Percentiles rank a stretch among this genome's conserved stretches.
Evolutionary conservation across 2,113 vertebrate species (phyloP).

Genomic region (Prunella fulvescens): DNA sequence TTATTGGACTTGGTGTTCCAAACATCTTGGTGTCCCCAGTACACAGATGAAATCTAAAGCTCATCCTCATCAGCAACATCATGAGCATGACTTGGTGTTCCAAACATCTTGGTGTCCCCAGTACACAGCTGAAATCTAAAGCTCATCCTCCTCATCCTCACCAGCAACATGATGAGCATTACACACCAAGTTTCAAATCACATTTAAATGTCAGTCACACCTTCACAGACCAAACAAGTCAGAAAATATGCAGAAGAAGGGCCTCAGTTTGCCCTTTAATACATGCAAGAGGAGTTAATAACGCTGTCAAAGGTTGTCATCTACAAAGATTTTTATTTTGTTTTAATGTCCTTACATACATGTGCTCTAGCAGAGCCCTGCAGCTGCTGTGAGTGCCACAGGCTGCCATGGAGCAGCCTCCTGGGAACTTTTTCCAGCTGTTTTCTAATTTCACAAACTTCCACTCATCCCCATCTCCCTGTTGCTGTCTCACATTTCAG

Average conservation of each 20-base stretch:
- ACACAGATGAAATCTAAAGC: not conserved
- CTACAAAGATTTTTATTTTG: not conserved
- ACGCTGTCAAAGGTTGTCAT: not conserved
- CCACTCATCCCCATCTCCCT: not conserved
- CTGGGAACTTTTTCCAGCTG: not conserved
- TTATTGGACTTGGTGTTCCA: not conserved
- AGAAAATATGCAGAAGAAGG: not conserved
- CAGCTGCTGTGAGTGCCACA: not conserved
- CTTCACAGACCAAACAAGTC: not conserved
- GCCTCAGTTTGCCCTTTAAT: not conserved
- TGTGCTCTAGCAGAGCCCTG: not conserved
- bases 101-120: not conserved
- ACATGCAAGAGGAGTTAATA: not conserved
- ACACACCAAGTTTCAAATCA: not conserved
- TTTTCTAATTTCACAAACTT: not conserved
- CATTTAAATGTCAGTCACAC: not conserved
- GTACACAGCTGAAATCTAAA: not conserved
- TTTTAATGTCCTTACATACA: accelerated
- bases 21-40: accelerated
- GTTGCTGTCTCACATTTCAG: not conserved
- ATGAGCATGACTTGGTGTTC: not conserved
- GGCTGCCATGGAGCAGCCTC: not conserved
- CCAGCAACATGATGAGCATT: not conserved
- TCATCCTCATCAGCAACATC: not conserved
- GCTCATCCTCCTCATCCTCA: not conserved